phyloP scores from a whole-genome alignment of 2,797 vertebrate genomes.

The Loriculus beryllinus region DNA sequence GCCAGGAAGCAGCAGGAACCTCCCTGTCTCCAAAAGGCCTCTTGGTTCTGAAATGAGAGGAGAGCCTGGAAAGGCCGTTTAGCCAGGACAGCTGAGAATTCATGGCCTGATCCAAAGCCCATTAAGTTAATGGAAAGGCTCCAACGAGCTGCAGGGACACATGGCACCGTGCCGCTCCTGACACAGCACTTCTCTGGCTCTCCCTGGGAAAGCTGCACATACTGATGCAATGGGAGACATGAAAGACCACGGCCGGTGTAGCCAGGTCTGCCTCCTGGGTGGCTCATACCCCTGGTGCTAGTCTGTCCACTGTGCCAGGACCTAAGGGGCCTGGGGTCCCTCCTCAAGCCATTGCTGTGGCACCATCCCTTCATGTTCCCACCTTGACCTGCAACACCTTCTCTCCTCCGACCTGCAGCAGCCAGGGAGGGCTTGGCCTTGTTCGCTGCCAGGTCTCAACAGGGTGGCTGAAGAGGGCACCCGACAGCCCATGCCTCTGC shows the following conservation, averaged over 20 bases:
- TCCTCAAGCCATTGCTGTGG: background rate
- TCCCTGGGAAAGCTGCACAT: background rate
- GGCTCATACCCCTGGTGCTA: accelerated
- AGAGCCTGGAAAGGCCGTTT: background rate
- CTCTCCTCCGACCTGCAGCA: accelerated
- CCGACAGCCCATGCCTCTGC: background rate
- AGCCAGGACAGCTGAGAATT: conserved; percentile 52
- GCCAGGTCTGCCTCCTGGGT: background rate
- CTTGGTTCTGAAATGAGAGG: background rate
- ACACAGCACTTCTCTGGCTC: background rate
- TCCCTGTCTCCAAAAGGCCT: background rate
- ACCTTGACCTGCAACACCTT: accelerated
- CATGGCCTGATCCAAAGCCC: conserved; percentile 30
- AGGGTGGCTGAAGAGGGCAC: background rate
- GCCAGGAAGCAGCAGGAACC: background rate
- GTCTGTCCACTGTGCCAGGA: accelerated
- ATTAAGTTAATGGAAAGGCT: conserved; percentile 43
- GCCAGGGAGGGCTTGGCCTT: background rate
- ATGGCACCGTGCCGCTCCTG: background rate
- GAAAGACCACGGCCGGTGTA: background rate
- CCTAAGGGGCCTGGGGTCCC: background rate
- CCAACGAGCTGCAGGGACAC: background rate
- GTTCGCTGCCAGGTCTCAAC: background rate
- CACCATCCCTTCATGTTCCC: background rate
- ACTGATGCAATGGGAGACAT: background rate